A percentile compares a stretch with the other conserved stretches of the same genome.
phyloP scores from a whole-genome alignment of 2,888 invertebrate genomes.

The Hanleya hanleyi region DNA sequence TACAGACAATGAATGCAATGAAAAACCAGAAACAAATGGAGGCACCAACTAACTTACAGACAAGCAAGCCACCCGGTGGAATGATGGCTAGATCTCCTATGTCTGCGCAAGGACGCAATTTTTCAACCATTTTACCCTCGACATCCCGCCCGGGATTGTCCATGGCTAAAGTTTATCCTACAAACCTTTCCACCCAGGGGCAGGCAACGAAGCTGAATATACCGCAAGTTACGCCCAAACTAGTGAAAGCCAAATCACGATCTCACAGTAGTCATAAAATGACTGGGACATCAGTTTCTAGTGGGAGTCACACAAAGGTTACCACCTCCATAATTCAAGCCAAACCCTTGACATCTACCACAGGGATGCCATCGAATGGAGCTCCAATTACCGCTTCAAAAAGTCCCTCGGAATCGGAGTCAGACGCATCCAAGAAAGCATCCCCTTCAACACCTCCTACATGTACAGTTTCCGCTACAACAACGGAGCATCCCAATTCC shows the following conservation, averaged over 20 bases:
- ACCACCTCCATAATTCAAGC: not conserved
- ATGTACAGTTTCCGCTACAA: not conserved
- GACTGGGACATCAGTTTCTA: not conserved
- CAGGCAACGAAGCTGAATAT: slow-evolving; percentile 30
- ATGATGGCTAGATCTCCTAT: slow-evolving; percentile 45
- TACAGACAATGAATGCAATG: slow-evolving; percentile 11
- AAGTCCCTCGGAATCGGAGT: slow-evolving; percentile 58
- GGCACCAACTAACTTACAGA: slow-evolving; percentile 30
- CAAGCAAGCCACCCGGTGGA: slow-evolving; percentile 37
- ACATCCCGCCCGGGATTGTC: slow-evolving; percentile 42
- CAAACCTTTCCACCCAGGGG: slow-evolving; percentile 19
- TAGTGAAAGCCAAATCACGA: not conserved
- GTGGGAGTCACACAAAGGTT: not conserved
- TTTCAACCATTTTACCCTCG: slow-evolving; percentile 53
- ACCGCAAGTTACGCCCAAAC: slow-evolving; percentile 16
- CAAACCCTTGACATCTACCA: slow-evolving; percentile 8
- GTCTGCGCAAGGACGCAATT: slow-evolving; percentile 47
- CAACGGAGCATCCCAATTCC: slow-evolving; percentile 1
- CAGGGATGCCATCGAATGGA: slow-evolving; percentile 24
- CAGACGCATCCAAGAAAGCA: slow-evolving; percentile 29
- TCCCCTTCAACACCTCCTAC: slow-evolving; percentile 2
- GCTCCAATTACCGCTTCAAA: slow-evolving; percentile 37
- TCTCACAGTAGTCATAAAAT: slow-evolving; percentile 1
- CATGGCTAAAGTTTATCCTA: slow-evolving; percentile 62
- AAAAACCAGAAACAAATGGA: slow-evolving; percentile 32